phyloP scores from a whole-genome alignment of 2,888 invertebrate genomes.

The Drosophila fulvimacula region DNA sequence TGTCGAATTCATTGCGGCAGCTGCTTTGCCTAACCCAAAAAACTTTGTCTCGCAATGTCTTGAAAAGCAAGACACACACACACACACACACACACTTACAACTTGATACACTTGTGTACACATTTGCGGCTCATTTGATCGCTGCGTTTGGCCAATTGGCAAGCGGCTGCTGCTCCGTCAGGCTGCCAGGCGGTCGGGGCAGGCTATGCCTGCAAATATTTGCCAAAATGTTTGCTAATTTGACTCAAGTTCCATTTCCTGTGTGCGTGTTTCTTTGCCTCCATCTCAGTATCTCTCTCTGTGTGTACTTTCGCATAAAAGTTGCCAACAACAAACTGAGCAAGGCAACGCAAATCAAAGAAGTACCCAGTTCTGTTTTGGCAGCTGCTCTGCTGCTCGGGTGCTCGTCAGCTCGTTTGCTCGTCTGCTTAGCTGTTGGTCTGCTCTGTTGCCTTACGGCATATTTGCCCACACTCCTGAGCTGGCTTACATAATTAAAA shows the following conservation, averaged over 20 bases:
- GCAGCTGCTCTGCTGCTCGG: not conserved
- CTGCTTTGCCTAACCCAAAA: constrained; percentile 24
- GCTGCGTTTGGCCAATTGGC: constrained; percentile 71
- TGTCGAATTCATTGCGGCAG: constrained; percentile 48
- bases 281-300: not conserved
- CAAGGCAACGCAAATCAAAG: constrained; percentile 39
- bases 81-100: constrained; percentile 13
- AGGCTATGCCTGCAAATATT: constrained; percentile 62
- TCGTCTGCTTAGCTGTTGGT: not conserved
- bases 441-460: constrained; percentile 1
- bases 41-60: constrained; percentile 25
- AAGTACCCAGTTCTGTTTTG: not conserved
- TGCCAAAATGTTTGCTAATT: constrained; percentile 77
- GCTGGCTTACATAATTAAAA: constrained; percentile 39
- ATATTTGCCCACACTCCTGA: constrained; percentile 1
- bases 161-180: constrained; percentile 20
- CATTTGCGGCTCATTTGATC: constrained; percentile 78
- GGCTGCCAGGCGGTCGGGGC: not conserved
- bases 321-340: constrained; percentile 26
- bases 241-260: constrained; percentile 57
- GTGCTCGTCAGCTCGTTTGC: too few relatives aligned
- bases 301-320: constrained; percentile 8
- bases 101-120: constrained; percentile 61
- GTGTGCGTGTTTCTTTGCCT: not conserved
- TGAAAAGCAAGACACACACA: constrained; percentile 5